Evolutionary conservation across 2,113 vertebrate genomes (phyloP).

Genomic region (Excalfactoria chinensis): DNA sequence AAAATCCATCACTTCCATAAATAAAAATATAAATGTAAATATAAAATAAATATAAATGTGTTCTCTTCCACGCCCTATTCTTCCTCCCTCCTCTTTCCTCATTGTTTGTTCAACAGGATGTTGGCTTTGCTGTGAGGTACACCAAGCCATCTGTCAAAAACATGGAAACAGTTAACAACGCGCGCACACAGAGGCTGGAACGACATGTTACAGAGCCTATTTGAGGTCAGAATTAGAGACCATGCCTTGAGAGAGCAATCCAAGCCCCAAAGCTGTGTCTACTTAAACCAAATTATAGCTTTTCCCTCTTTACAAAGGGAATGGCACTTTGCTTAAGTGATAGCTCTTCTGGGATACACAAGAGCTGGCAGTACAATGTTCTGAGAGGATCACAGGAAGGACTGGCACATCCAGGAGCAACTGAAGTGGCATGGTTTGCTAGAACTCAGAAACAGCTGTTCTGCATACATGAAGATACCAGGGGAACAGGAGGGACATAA

Average conservation of each 20-base stretch:
- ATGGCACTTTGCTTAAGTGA: not conserved
- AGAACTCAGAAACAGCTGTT: not conserved
- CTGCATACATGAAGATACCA: not conserved
- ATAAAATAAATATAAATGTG: not conserved
- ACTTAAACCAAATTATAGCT: not conserved
- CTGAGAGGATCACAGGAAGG: rapidly evolving
- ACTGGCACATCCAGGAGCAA: not conserved
- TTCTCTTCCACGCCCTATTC: slow-evolving; percentile 60
- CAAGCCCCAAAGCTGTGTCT: slow-evolving; percentile 20
- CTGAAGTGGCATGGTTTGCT: not conserved
- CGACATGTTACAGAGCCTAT: slow-evolving; percentile 8
- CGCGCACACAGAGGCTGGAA: slow-evolving; percentile 37
- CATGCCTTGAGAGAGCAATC: not conserved
- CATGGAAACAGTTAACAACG: slow-evolving; percentile 59
- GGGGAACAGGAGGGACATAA: not conserved
- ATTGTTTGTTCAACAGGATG: slow-evolving; percentile 72
- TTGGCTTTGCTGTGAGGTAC: slow-evolving; percentile 63
- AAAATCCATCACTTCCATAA: slow-evolving; percentile 19
- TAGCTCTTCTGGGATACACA: not conserved
- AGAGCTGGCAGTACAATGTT: rapidly evolving
- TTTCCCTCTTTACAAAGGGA: not conserved
- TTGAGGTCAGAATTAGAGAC: slow-evolving; percentile 5
- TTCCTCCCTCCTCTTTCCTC: slow-evolving; percentile 53
- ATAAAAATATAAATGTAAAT: slow-evolving; percentile 53
- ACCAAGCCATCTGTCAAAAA: slow-evolving; percentile 72